Base-by-base conservation (phyloP, 2,113 vertebrate species). In the Amphiprion percula region DNA sequence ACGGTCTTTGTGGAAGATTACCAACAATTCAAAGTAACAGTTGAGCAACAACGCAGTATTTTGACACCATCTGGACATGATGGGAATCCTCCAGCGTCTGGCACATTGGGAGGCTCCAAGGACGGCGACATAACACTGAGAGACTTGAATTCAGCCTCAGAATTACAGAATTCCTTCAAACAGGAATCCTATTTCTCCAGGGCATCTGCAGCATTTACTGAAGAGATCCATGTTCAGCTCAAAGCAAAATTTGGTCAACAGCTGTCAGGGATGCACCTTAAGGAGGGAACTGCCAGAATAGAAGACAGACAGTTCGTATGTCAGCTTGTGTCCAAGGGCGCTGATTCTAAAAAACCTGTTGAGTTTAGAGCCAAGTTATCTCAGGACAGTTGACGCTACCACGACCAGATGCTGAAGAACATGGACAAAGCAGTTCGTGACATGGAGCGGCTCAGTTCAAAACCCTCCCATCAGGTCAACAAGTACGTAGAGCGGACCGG, bases 91-190 rank as follows among this genome's bases (percentile, higher is more conserved):
- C 1, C 7, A 21, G 1, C 73, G 54, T 81, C 83, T 2, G 61
- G 65, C 2, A 0, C 19, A 46, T 58, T 84, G 15, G 81, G 81
- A 2, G 87, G 84, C 0, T 33, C 60, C 0, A 15, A 39, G 16
- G 84, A 86, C 0, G 67, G 49, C 26, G 0, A 0, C 0, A 26
- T 62, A 17, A 76, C 58, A 19, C 2, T 0, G 5, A 23, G 1
- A n/a, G 81, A 86, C 44, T 0, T 86, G 12, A 67, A 1, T 9
- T 79, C 70, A 47, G 77, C 69, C 53, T 21, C 49, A 12, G 46
- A 75, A 23, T 12, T 71, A 17, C 84, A 88, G 21, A 71, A 65
- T 19, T 73, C 84, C 10, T 74, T 88, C 44, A 83, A 68, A 71
- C 74, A 61, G n/a, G 74, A 71, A 39, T 80, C 84, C 0, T 76